A percentile compares a stretch with the other conserved stretches of the same genome.
These are phyloP conservation scores for Phasia obesa DNA, from an alignment of 2,888 invertebrate genomes.

Conservation along the genomic window DNA sequence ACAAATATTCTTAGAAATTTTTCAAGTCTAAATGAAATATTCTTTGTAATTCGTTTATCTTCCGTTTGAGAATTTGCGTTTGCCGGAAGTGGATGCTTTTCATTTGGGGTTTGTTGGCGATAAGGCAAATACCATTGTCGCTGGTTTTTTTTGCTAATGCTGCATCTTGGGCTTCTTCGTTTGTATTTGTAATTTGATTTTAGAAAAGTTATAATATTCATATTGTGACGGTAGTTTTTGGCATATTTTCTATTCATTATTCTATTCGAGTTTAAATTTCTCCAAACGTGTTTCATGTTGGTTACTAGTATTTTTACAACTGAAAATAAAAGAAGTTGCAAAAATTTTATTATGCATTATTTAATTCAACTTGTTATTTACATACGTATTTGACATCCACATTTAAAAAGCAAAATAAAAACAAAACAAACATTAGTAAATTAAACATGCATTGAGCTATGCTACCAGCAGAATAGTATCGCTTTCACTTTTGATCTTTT, in stretches of 20 bases:
- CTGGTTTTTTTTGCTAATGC: neutral
- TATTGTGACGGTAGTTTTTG: constrained; percentile 51
- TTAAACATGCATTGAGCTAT: too few species aligned
- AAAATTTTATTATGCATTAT: too few species aligned
- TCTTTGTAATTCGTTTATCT: constrained; percentile 38
- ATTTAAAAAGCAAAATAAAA: too few species aligned
- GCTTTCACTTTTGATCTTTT: too few species aligned
- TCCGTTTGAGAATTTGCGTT: neutral
- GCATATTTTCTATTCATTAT: constrained; percentile 48
- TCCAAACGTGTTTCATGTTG: constrained; percentile 34
- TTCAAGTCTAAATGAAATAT: constrained; percentile 35
- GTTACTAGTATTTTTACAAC: neutral
- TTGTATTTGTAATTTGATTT: constrained; percentile 82
- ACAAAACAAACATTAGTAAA: too few species aligned
- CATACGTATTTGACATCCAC: too few species aligned
- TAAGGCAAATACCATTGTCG: neutral
- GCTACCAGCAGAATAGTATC: too few species aligned
- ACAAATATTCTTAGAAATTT: constrained; percentile 59
- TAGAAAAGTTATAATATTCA: constrained; percentile 77
- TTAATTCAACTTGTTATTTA: too few species aligned
- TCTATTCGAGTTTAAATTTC: constrained; percentile 28
- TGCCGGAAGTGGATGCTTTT: constrained; percentile 49
- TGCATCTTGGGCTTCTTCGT: constrained; percentile 76
- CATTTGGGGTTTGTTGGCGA: constrained; percentile 15
- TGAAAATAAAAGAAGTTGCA: neutral